Conservation (phyloP, 1,140 invertebrate species). For the Anadara kagoshimensis region DNA sequence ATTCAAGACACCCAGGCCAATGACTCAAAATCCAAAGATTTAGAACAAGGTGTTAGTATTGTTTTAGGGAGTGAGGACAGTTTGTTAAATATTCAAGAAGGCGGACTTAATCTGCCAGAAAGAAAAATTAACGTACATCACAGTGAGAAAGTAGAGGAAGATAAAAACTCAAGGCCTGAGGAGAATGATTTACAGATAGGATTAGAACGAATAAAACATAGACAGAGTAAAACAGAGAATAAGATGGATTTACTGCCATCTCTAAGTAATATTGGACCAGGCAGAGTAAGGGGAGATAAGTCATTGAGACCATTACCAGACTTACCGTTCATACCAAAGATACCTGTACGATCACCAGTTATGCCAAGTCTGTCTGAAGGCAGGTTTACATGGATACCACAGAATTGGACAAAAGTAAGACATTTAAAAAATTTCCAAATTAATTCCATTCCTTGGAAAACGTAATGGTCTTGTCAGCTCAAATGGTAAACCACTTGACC, state of each 20-base stretch:
- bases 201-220: no score
- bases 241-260: neutral
- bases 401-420: constrained; percentile 56
- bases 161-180: neutral
- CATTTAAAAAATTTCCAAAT: neutral
- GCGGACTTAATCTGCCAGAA: no score
- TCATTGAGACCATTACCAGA: constrained; percentile 24
- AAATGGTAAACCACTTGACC: no score
- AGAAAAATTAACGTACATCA: neutral
- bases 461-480: no score
- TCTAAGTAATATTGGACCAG: constrained; percentile 15
- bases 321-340: constrained; percentile 28
- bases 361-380: constrained; percentile 1
- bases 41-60: no score
- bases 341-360: constrained; percentile 6
- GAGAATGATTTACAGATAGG: no score
- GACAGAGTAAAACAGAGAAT: neutral
- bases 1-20: no score
- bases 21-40: no score
- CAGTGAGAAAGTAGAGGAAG: constrained; percentile 6
- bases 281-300: constrained; percentile 1
- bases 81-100: no score
- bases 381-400: constrained; percentile 46
- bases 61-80: no score
- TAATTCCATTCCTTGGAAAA: neutral